Conservation (phyloP, 2,888 invertebrate species). For the Idaea dimidiata region DNA sequence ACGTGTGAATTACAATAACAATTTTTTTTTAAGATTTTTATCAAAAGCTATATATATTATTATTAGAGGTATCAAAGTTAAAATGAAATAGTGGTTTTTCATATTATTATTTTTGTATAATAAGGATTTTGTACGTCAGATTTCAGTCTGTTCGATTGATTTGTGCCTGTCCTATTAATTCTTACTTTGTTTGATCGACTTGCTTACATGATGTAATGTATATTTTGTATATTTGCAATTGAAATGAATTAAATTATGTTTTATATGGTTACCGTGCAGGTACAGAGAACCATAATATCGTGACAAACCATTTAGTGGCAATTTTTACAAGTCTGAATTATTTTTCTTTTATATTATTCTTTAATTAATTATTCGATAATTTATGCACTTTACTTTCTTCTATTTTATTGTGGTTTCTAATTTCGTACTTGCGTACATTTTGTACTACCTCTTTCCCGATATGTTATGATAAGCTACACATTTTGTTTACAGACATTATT, state of each 20-base stretch:
- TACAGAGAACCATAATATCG: slow-evolving; percentile 4
- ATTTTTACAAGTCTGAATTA: slow-evolving; percentile 32
- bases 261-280: neutral
- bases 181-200: neutral
- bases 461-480: slow-evolving; percentile 38
- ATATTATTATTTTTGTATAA: slow-evolving; percentile 1
- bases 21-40: slow-evolving; percentile 10
- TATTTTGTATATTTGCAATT: slow-evolving; percentile 30
- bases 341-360: slow-evolving; percentile 34
- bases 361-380: slow-evolving; percentile 29
- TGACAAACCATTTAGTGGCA: slow-evolving; percentile 16
- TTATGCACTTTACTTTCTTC: slow-evolving; percentile 23
- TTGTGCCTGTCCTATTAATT: neutral
- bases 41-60: neutral
- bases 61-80: neutral
- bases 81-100: neutral
- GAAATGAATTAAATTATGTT: slow-evolving; percentile 10
- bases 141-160: neutral
- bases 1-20: slow-evolving; percentile 3
- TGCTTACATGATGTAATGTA: slow-evolving; percentile 25
- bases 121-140: slow-evolving; percentile 1
- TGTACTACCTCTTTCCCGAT: slow-evolving; percentile 49
- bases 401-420: slow-evolving; percentile 39
- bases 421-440: slow-evolving; percentile 52
- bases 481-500: slow-evolving; percentile 48